Percentiles rank a stretch among this genome's conserved stretches.
Evolutionary conservation across 2,797 vertebrate species (phyloP).

Genomic region (Psittacula echo): DNA sequence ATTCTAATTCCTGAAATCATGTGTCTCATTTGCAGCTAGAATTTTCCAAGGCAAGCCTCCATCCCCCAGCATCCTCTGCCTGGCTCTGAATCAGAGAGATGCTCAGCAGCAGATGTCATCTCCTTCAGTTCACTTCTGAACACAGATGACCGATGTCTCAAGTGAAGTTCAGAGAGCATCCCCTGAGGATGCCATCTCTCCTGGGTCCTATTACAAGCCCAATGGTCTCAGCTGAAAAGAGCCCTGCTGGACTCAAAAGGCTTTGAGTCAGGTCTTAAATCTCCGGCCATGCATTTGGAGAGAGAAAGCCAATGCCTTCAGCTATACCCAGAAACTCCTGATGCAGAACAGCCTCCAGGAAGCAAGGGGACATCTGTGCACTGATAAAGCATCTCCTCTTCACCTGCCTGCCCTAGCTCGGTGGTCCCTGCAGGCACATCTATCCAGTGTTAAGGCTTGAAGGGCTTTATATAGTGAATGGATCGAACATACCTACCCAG

Average conservation of each 20-base stretch:
- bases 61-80: not conserved
- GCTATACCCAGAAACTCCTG: not conserved
- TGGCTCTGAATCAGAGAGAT: not conserved
- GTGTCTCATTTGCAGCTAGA: constrained; percentile 59
- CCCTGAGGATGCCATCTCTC: not conserved
- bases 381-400: not conserved
- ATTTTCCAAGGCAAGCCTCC: constrained; percentile 54
- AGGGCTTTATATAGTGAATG: not conserved
- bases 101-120: not conserved
- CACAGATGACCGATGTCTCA: not conserved
- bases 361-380: not conserved
- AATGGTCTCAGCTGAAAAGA: not conserved
- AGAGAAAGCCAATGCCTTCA: not conserved
- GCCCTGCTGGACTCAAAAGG: not conserved
- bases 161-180: not conserved
- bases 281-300: not conserved
- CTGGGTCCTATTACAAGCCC: not conserved
- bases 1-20: constrained; percentile 69
- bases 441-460: not conserved
- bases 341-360: not conserved
- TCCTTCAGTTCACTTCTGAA: not conserved
- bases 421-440: not conserved
- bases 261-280: not conserved
- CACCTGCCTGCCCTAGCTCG: not conserved
- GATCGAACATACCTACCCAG: not conserved